phyloP scores from a whole-genome alignment of 2,888 invertebrate genomes.

The Trichopria drosophilae region DNA sequence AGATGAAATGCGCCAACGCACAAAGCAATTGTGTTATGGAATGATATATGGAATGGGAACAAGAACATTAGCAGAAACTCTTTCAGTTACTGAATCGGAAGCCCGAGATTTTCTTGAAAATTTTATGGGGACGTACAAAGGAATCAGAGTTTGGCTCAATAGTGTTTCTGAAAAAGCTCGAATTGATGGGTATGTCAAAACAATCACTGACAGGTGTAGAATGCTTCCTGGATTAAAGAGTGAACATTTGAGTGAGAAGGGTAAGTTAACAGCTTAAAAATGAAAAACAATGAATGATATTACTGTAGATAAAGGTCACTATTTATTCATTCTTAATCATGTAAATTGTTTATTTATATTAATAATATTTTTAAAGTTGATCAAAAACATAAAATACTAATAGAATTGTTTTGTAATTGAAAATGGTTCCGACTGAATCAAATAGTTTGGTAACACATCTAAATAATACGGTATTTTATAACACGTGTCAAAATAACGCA shows the following conservation, averaged over 20 bases:
- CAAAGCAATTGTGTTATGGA: constrained; percentile 93
- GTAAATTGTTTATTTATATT: background rate
- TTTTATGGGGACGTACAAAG: constrained; percentile 78
- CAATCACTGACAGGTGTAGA: constrained; percentile 77
- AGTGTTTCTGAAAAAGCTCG: constrained; percentile 68
- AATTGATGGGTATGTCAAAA: constrained; percentile 78
- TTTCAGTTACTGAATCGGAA: constrained; percentile 77
- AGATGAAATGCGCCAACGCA: constrained; percentile 77
- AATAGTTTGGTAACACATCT: no score
- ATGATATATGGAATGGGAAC: constrained; percentile 97
- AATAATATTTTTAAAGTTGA: constrained; percentile 5
- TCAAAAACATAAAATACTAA: constrained; percentile 11
- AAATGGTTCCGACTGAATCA: no score
- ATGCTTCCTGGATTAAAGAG: constrained; percentile 77
- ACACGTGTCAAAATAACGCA: no score
- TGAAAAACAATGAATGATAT: constrained; percentile 4
- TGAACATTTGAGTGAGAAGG: constrained; percentile 62
- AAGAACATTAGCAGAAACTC: constrained; percentile 75
- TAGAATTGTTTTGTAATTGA: no score
- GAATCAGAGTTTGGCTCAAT: constrained; percentile 68
- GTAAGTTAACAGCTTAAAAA: no score
- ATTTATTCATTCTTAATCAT: background rate
- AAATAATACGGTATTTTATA: no score
- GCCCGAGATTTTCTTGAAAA: constrained; percentile 78
- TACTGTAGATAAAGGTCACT: constrained; percentile 20